Evolutionary conservation across 2,113 vertebrate genomes (phyloP), one percentile per base, ranked within the genome.

Genomic region (Promerops cafer): DNA sequence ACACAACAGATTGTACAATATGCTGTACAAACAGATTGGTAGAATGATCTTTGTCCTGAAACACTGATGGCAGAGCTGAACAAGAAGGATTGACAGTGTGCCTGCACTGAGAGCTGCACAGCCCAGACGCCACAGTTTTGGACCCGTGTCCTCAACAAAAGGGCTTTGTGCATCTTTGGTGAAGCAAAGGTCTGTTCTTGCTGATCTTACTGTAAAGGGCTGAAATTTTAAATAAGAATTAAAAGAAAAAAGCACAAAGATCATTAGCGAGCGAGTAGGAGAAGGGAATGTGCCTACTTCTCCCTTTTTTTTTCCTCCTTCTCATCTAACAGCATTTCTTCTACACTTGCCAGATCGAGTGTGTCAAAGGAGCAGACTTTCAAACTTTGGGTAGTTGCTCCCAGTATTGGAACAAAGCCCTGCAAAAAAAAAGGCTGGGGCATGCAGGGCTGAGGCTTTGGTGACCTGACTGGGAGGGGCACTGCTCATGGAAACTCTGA

Each of bases 251-350:
- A 78, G 33, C 71, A 86, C 93, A 93, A 95, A 86, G 76, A 57
- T 75, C 60, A 40, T 64, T 92, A 63, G 71, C 45, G 60, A 92
- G 26, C 0, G 69, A 95, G 96, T 96, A 90, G 95, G 96, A 96
- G 88, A 94, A 65, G 60, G 56, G 93, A 96, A 97, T 93, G 92
- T 95, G 94, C 88, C 72, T 94, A 50, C 64, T 83, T 70, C 35
- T 66, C 6, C 5, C 16, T 39, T 60, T 45, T 39, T 61, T n/a
- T 12, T 12, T 6, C 4, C 33, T 42, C 6, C 33, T 60, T 66
- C 83, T 79, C 40, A 20, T 79, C 40, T 68, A 80, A 49, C 61
- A 93, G 40, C 47, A 21, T 64, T 87, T 80, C 39, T 92, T 64
- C 22, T 86, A 71, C 56, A 16, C 47, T 90, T 78, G 68, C 71